Base-by-base conservation (phyloP, 2,888 invertebrate genomes). In the Julus scandinavius region DNA sequence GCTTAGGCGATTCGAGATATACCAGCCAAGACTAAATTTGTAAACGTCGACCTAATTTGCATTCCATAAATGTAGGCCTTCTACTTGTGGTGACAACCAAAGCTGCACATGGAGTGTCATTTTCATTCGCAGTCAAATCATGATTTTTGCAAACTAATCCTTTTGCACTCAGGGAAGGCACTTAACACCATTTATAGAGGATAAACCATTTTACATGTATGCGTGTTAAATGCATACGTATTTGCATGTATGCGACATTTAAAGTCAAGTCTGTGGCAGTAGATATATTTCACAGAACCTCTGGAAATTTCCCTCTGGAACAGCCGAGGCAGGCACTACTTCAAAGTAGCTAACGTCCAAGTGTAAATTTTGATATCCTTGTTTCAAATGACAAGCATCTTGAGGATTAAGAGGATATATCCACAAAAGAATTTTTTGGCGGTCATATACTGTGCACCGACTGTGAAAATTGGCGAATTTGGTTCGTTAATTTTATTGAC, bases 51-150 rank as follows among this genome's bases (percentile, higher is more conserved):
- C 38, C 80, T 40, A 80, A 40, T 80, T 80, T 80, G 80, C 80
- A 80, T 80, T 80, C 80, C 80, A 80, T 40, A 13, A 38, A 80
- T 29, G 29, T 80, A 40, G 29, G 15, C 11, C 38, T 38, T 80
- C 80, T 29, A 80, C 38, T 80, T 29, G 38, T 15, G 38, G 38
- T 80, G 80, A 80, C 80, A 80, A 13, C 7, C 38, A 2, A 13
- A 80, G 80, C 38, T 38, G 38, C 29, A 80, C 38, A 40, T 80
- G 38, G 80, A 29, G 38, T 15, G 29, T 38, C 20, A 72, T 29
- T 72, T 2, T 80, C 38, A 80, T 80, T 40, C 80, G 38, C 80
- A 80, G 80, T 80, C 80, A 80, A 80, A 80, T 80, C 80, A 80
- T 15, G 80, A 11, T 15, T 29, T 15, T 80, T 11, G 38, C 80